phyloP scores from a whole-genome alignment of 2,113 vertebrate genomes.

The Vulpes ferrilata region DNA sequence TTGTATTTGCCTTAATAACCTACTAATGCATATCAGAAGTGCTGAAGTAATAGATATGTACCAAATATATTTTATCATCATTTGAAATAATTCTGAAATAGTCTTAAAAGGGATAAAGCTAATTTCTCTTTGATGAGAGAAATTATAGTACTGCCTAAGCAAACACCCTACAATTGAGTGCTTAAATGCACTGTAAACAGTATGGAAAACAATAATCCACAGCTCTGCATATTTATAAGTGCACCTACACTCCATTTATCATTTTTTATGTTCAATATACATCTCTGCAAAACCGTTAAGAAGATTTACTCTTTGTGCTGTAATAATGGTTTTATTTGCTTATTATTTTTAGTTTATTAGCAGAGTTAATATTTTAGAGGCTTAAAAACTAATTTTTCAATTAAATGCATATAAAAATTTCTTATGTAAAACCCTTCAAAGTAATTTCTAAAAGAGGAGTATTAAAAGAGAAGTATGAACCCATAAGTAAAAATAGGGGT shows the following conservation, averaged over 20 bases:
- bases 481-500: background rate
- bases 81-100: conserved; percentile 45
- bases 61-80: conserved; percentile 34
- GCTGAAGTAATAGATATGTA: background rate
- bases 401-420: background rate
- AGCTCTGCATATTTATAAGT: conserved; percentile 36
- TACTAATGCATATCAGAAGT: conserved; percentile 23
- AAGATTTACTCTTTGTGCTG: conserved; percentile 18
- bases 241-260: background rate
- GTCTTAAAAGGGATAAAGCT: background rate
- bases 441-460: conserved; percentile 18
- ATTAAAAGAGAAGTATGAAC: background rate
- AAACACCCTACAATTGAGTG: background rate
- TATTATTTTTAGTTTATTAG: conserved; percentile 44
- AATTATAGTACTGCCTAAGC: conserved; percentile 7
- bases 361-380: conserved; percentile 2
- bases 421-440: conserved; percentile 2
- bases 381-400: conserved; percentile 23
- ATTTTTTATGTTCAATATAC: background rate
- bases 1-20: conserved; percentile 28
- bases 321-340: conserved; percentile 17
- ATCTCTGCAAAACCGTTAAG: background rate
- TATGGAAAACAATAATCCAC: background rate
- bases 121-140: conserved; percentile 53
- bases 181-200: conserved; percentile 60